These are phyloP conservation scores for Sinocyclocheilus maitianheensis DNA, from an alignment of 2,113 vertebrate species.

Conservation along the genomic window DNA sequence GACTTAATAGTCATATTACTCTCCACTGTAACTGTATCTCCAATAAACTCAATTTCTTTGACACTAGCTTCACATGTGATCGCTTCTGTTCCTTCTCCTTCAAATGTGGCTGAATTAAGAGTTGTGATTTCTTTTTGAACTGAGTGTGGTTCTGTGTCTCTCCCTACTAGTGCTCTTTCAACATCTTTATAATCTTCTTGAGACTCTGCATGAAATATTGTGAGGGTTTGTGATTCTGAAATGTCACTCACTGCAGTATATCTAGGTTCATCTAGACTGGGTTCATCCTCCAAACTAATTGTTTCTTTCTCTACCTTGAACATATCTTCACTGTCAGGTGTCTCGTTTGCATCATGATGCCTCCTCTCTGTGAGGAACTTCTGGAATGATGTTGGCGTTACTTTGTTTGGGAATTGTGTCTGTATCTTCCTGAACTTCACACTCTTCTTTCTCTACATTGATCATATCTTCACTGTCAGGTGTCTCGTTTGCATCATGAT, in stretches of 20 bases:
- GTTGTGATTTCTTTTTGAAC: neutral
- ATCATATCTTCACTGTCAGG: neutral
- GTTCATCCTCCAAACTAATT: neutral
- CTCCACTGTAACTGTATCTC: neutral
- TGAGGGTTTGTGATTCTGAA: neutral
- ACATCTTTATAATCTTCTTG: neutral
- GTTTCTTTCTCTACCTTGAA: neutral
- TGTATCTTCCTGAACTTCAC: neutral
- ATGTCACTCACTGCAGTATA: neutral
- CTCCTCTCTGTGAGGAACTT: neutral
- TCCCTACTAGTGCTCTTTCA: neutral
- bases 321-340: neutral
- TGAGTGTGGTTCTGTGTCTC: neutral
- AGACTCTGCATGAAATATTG: neutral
- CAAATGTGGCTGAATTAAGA: neutral
- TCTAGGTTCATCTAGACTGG: neutral
- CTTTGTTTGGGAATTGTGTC: neutral
- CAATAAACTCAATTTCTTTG: neutral
- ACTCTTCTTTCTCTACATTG: neutral
- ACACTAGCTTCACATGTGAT: neutral
- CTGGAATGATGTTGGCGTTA: neutral
- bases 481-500: neutral
- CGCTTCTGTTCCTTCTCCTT: neutral
- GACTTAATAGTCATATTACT: neutral
- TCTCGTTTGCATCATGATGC: neutral